Conservation (phyloP, 2,113 vertebrate genomes). For the Sorex fumeus region DNA sequence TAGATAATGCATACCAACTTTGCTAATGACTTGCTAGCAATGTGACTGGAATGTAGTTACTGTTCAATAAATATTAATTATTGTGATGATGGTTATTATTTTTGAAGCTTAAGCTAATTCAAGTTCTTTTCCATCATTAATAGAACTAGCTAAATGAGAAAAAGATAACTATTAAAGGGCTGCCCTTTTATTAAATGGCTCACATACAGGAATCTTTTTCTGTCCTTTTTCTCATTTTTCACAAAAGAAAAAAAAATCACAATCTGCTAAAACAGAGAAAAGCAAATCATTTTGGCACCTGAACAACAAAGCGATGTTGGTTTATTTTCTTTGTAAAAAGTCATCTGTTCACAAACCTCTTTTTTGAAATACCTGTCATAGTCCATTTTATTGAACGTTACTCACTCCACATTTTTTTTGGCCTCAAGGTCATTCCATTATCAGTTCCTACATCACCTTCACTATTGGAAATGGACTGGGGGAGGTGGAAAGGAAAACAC, state of each 20-base stretch:
- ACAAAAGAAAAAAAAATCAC: conserved; percentile 72
- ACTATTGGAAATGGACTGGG: conserved; percentile 73
- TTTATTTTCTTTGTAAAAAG: conserved; percentile 80
- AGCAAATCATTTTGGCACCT: conserved; percentile 54
- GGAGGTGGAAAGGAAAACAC: conserved; percentile 55
- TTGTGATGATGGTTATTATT: conserved; percentile 25
- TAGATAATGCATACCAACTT: neutral
- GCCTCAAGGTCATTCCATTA: conserved; percentile 84
- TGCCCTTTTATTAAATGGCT: conserved; percentile 46
- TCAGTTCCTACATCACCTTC: conserved; percentile 78
- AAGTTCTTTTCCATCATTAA: conserved; percentile 66
- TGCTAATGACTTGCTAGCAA: neutral
- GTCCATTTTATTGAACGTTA: conserved; percentile 76
- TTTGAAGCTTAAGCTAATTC: conserved; percentile 56
- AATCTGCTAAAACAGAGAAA: conserved; percentile 79
- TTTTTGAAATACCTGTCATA: conserved; percentile 81
- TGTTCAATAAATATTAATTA: conserved; percentile 12
- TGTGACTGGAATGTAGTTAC: neutral
- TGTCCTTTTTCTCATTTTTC: conserved; percentile 76
- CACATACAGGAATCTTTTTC: conserved; percentile 60
- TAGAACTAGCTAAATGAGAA: conserved; percentile 46
- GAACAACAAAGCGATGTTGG: conserved; percentile 71
- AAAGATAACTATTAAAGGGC: neutral
- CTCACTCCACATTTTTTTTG: conserved; percentile 69
- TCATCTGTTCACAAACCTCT: conserved; percentile 68